These are phyloP conservation scores for Indri indri DNA, from an alignment of 2,113 vertebrate species.

Conservation along the genomic window DNA sequence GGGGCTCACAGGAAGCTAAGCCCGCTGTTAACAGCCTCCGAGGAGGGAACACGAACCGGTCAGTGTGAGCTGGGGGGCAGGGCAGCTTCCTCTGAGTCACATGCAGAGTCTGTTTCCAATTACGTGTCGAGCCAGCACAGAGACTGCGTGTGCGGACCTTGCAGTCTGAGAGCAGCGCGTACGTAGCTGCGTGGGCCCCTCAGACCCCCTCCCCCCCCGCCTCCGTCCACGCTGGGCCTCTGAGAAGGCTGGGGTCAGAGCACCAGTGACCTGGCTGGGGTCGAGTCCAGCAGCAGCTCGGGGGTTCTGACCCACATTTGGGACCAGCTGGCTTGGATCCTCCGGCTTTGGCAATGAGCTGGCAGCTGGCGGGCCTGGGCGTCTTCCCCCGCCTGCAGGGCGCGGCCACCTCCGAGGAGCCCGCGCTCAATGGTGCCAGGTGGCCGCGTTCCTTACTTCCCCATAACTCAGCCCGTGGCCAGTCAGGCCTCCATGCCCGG, in stretches of 20 bases:
- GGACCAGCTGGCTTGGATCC: too few relatives aligned
- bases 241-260: rapidly evolving
- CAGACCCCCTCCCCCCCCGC: too few relatives aligned
- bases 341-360: background rate
- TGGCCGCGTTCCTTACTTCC: rapidly evolving
- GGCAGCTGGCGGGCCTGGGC: background rate
- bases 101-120: conserved; percentile 56
- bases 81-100: conserved; percentile 47
- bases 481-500: background rate
- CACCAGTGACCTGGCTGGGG: background rate
- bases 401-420: background rate
- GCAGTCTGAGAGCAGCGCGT: background rate
- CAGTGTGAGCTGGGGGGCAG: background rate
- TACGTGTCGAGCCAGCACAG: background rate
- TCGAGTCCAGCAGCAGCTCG: too few relatives aligned
- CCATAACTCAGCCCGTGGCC: background rate
- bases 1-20: conserved; percentile 42
- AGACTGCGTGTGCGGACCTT: background rate
- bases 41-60: background rate
- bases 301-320: too few relatives aligned
- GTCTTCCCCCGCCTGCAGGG: background rate
- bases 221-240: background rate
- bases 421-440: rapidly evolving
- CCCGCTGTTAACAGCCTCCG: background rate
- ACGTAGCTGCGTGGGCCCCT: rapidly evolving